These are phyloP conservation scores for Chrysocyon brachyurus DNA, from an alignment of 2,797 vertebrate genomes.

Conservation along the genomic window DNA sequence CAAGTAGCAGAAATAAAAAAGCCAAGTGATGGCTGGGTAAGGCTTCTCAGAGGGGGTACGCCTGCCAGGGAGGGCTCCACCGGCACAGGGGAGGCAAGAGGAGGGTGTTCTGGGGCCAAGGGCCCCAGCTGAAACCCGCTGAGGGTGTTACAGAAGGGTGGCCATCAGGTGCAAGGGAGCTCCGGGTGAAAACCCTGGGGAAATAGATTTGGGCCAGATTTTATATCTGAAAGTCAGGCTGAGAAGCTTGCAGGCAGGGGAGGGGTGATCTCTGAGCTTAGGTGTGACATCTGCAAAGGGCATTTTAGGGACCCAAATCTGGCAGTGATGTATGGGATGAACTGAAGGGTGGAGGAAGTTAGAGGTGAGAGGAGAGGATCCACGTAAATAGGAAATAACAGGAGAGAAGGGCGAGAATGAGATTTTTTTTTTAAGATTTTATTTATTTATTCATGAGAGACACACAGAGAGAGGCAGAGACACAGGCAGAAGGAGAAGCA, in stretches of 20 bases:
- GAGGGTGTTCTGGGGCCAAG: accelerated
- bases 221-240: not conserved
- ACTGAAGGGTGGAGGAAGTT: accelerated
- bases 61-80: not conserved
- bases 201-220: not conserved
- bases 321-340: accelerated
- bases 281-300: not conserved
- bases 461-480: no score
- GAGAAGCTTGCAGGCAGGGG: not conserved
- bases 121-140: not conserved
- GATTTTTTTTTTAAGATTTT: not conserved
- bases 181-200: not conserved
- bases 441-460: no score
- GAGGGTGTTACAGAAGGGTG: accelerated
- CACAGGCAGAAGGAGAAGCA: no score
- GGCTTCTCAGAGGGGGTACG: not conserved
- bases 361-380: not conserved
- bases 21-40: accelerated
- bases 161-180: accelerated
- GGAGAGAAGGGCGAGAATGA: not conserved
- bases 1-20: not conserved
- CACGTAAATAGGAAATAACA: accelerated
- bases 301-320: not conserved
- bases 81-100: not conserved
- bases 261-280: not conserved